Evolutionary conservation across 2,888 invertebrate genomes (phyloP).

Genomic region (Ectropis crepuscularia): DNA sequence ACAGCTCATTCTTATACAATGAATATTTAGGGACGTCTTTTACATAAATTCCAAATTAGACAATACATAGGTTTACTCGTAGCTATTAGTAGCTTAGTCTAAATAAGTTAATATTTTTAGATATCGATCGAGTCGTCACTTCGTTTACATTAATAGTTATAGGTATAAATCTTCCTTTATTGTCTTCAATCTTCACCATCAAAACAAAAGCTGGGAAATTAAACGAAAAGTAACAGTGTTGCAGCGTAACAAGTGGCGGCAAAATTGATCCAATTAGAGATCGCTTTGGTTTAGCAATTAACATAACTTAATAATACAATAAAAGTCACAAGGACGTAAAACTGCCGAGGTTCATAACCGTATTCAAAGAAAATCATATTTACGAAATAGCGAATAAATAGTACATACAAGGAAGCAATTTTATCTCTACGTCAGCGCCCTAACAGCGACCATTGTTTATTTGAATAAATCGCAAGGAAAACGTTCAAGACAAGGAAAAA

Average conservation of each 20-base stretch:
- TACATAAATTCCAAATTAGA: constrained; percentile 54
- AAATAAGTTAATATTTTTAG: constrained; percentile 76
- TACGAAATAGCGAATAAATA: constrained; percentile 48
- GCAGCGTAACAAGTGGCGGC: constrained; percentile 70
- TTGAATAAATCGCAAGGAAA: constrained; percentile 10
- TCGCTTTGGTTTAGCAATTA: constrained; percentile 78
- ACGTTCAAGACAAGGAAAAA: background rate
- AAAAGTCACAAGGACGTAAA: constrained; percentile 48
- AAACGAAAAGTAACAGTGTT: constrained; percentile 43
- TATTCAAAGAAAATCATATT: constrained; percentile 58
- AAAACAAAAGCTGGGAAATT: constrained; percentile 68
- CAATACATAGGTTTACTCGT: constrained; percentile 51
- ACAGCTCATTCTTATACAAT: constrained; percentile 49
- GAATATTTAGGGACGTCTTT: constrained; percentile 53
- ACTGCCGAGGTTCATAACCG: constrained; percentile 73
- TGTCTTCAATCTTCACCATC: constrained; percentile 81
- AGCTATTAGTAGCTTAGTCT: constrained; percentile 70
- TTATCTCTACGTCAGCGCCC: constrained; percentile 37
- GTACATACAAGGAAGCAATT: constrained; percentile 46
- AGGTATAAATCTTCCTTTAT: constrained; percentile 83
- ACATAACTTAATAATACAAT: constrained; percentile 54
- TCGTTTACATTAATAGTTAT: constrained; percentile 77
- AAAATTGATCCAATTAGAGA: constrained; percentile 61
- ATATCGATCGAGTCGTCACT: constrained; percentile 74
- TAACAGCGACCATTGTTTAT: constrained; percentile 21